Conservation (phyloP, 64 coral and sea anemone genomes). For the Actinia tenebrosa region DNA sequence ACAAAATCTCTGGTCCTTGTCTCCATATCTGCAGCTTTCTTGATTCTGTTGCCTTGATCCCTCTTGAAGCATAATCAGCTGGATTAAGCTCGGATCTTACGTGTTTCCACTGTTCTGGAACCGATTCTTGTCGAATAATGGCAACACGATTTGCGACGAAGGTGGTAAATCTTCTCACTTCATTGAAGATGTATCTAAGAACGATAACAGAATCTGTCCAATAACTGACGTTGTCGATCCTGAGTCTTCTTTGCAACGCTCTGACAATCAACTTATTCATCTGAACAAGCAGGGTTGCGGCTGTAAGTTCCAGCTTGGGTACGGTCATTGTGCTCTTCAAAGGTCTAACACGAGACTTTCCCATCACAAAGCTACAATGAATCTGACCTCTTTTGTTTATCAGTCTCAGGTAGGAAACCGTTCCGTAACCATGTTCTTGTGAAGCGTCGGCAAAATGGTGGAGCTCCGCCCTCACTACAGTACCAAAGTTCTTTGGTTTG, state of each 20-base stretch:
- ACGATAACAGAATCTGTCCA: conserved; percentile 50
- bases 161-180: conserved; percentile 44
- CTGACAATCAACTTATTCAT: conserved; percentile 47
- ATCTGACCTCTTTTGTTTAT: conserved; percentile 31
- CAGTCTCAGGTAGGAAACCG: conserved; percentile 37
- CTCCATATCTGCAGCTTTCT: conserved; percentile 51
- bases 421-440: conserved; percentile 54
- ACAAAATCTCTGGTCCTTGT: conserved; percentile 47
- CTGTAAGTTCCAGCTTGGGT: conserved; percentile 64
- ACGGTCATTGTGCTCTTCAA: conserved; percentile 37
- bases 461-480: conserved; percentile 14
- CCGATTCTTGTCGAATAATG: conserved; percentile 42
- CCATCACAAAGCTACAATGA: conserved; percentile 49
- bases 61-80: conserved; percentile 52
- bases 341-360: conserved; percentile 50
- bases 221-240: conserved; percentile 29
- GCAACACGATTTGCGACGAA: conserved; percentile 64
- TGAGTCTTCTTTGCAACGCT: conserved; percentile 25
- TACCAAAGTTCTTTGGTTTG: background rate
- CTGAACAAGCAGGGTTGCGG: conserved; percentile 31
- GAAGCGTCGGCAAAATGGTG: conserved; percentile 63
- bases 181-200: conserved; percentile 39
- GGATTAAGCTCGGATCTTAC: conserved; percentile 61
- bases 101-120: conserved; percentile 38
- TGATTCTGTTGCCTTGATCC: conserved; percentile 28